Conservation (phyloP, 2,888 invertebrate genomes). For the Idaea aversata region DNA sequence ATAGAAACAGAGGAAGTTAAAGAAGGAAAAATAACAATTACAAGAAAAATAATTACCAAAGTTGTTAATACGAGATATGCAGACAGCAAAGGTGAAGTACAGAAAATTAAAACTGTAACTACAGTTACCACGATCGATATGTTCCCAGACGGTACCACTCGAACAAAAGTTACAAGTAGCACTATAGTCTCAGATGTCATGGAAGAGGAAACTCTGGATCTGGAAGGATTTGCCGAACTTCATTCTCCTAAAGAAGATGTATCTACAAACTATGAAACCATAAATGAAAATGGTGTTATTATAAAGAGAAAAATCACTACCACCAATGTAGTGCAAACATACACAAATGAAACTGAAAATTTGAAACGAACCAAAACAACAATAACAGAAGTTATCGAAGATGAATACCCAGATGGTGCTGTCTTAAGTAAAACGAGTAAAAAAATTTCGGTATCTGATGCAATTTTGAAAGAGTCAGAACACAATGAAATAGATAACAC, state of each 20-base stretch:
- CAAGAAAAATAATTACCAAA: conserved; percentile 20
- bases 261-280: conserved; percentile 38
- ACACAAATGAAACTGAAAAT: conserved; percentile 37
- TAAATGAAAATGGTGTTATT: conserved; percentile 46
- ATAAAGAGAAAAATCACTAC: conserved; percentile 56
- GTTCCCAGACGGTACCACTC: conserved; percentile 44
- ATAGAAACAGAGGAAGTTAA: conserved; percentile 26
- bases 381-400: conserved; percentile 57
- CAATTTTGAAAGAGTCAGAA: conserved; percentile 30
- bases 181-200: conserved; percentile 32
- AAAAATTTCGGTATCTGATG: conserved; percentile 58
- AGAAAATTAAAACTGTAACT: conserved; percentile 42
- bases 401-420: conserved; percentile 66
- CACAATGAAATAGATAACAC: conserved; percentile 13
- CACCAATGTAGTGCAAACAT: conserved; percentile 51
- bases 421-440: conserved; percentile 60
- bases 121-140: conserved; percentile 41
- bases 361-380: conserved; percentile 57
- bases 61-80: conserved; percentile 37
- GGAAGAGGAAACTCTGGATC: conserved; percentile 22
- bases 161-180: conserved; percentile 36
- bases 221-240: conserved; percentile 42
- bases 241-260: conserved; percentile 48
- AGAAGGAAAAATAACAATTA: conserved; percentile 19
- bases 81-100: conserved; percentile 31